These are phyloP conservation scores for Caenorhabditis sp. DNA, from an alignment of 2,888 invertebrate species.

Conservation along the genomic window DNA sequence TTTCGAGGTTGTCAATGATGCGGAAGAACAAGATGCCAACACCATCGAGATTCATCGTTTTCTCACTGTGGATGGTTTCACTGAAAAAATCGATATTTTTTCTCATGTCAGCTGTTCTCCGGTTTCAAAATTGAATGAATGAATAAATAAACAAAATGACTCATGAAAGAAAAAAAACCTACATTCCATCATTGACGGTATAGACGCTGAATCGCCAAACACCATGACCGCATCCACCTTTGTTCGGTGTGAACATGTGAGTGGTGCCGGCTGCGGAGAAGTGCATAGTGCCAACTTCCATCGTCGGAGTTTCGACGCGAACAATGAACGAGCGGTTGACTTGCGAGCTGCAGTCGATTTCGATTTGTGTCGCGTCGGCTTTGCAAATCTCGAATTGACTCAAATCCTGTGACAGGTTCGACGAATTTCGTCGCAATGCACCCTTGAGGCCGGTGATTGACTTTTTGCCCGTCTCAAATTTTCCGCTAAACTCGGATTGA, in stretches of 20 bases:
- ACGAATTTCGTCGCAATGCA: slow-evolving; percentile 36
- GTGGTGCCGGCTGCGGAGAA: slow-evolving; percentile 46
- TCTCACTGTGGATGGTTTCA: slow-evolving; percentile 28
- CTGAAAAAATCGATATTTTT: slow-evolving; percentile 20
- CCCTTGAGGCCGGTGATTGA: slow-evolving; percentile 25
- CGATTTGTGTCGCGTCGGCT: slow-evolving; percentile 47
- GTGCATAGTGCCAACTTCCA: slow-evolving; percentile 47
- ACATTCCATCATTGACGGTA: slow-evolving; percentile 37
- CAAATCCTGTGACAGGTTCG: slow-evolving; percentile 35
- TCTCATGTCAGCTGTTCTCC: neutral
- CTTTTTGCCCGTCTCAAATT: slow-evolving; percentile 13
- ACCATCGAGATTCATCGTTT: slow-evolving; percentile 56
- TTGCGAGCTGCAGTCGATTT: slow-evolving; percentile 53
- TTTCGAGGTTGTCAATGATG: slow-evolving; percentile 50
- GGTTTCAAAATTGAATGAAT: neutral
- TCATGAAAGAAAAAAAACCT: slow-evolving; percentile 11
- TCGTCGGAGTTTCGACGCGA: slow-evolving; percentile 53
- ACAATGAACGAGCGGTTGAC: slow-evolving; percentile 44
- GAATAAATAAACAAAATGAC: neutral
- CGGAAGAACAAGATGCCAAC: slow-evolving; percentile 64
- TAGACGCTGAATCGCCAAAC: slow-evolving; percentile 54
- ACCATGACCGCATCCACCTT: slow-evolving; percentile 59
- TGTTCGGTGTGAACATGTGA: slow-evolving; percentile 49
- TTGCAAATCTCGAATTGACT: slow-evolving; percentile 20
- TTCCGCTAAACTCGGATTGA: slow-evolving; percentile 33